A percentile compares a stretch with the other conserved stretches of the same genome.
These are phyloP conservation scores for Meloidogyne exigua DNA, from an alignment of 1,140 invertebrate genomes.

Conservation along the genomic window DNA sequence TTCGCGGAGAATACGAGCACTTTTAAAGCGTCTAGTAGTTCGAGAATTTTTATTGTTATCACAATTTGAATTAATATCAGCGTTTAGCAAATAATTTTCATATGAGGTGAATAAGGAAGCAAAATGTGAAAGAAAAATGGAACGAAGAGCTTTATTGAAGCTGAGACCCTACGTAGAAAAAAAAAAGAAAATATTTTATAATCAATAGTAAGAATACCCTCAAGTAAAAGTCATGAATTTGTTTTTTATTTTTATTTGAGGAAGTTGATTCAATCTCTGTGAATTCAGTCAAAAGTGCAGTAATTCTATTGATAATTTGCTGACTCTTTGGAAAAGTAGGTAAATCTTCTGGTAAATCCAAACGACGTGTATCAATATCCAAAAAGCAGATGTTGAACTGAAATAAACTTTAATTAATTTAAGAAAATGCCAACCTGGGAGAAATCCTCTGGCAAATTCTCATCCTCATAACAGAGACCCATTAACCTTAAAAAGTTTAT, in stretches of 20 bases:
- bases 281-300: not conserved
- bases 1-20: conserved; percentile 74
- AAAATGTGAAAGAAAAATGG: conserved; percentile 92
- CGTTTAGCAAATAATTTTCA: conserved; percentile 85
- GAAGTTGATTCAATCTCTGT: not conserved
- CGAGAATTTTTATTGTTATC: conserved; percentile 8
- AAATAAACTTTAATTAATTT: conserved; percentile 27
- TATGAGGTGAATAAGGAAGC: conserved; percentile 91
- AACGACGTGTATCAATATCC: conserved; percentile 85
- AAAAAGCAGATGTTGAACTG: conserved; percentile 85
- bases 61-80: conserved; percentile 38
- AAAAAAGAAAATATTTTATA: not conserved
- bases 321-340: conserved; percentile 84
- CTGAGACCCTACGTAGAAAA: conserved; percentile 76
- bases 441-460: not conserved
- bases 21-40: conserved; percentile 33
- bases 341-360: conserved; percentile 91
- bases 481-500: not conserved
- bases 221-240: conserved; percentile 20
- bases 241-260: not conserved
- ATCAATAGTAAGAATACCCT: conserved; percentile 4
- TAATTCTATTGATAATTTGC: conserved; percentile 70
- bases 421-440: not conserved
- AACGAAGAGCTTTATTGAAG: conserved; percentile 86
- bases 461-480: not conserved